Evolutionary conservation across 2,113 vertebrate genomes (phyloP).

Genomic region (Aphyosemion australe): DNA sequence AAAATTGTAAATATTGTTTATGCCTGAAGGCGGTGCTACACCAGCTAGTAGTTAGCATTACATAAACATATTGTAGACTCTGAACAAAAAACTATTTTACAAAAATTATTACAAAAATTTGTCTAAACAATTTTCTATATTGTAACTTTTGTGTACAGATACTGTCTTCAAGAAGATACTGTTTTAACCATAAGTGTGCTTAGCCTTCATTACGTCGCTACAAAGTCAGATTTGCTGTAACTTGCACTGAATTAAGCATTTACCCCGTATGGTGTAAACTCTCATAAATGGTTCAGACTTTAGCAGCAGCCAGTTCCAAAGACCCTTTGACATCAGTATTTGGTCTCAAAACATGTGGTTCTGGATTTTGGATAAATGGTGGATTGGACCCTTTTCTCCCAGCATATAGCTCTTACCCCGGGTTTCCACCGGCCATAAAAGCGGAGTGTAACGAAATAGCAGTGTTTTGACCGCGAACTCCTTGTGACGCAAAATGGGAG

Average conservation of each 20-base stretch:
- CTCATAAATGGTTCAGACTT: too few relatives aligned
- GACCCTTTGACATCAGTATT: too few relatives aligned
- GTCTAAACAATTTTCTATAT: slow-evolving; percentile 62
- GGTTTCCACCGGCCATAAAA: too few relatives aligned
- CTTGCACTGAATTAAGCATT: slow-evolving; percentile 67
- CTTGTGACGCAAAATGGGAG: too few relatives aligned
- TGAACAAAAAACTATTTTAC: slow-evolving; percentile 60
- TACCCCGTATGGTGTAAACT: slow-evolving; percentile 11
- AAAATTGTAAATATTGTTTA: slow-evolving; percentile 64
- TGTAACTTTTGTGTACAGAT: slow-evolving; percentile 60
- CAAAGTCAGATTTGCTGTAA: slow-evolving; percentile 61
- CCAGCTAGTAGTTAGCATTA: slow-evolving; percentile 38
- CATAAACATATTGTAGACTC: slow-evolving; percentile 45
- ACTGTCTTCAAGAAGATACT: slow-evolving; percentile 64
- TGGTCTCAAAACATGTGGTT: too few relatives aligned
- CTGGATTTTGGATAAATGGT: too few relatives aligned
- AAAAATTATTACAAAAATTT: slow-evolving; percentile 44
- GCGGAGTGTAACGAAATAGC: too few relatives aligned
- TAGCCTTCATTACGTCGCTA: slow-evolving; percentile 76
- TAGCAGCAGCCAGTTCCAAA: too few relatives aligned
- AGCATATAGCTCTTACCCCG: too few relatives aligned
- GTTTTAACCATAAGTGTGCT: slow-evolving; percentile 82
- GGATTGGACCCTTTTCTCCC: too few relatives aligned
- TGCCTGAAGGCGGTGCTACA: slow-evolving; percentile 73
- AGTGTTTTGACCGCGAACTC: too few relatives aligned